Conservation (phyloP, 2,797 vertebrate genomes). For the Schizothorax lantsangensis region DNA sequence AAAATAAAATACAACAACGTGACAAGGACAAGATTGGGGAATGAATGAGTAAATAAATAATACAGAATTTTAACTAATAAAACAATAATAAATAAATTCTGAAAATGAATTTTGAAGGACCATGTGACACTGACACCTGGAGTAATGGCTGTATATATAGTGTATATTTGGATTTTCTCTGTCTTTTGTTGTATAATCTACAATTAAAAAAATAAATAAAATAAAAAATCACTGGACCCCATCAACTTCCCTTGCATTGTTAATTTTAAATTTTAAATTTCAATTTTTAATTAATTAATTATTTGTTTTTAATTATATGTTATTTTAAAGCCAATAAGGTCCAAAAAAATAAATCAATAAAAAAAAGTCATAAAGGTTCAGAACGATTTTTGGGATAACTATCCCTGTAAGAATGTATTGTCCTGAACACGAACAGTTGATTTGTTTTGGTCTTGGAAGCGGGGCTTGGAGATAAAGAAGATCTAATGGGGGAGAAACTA, state of each 20-base stretch:
- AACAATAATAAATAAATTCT: neutral
- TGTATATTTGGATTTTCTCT: too few relatives aligned
- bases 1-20: neutral
- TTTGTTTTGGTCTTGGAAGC: neutral
- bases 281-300: too few relatives aligned
- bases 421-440: slow-evolving; percentile 27
- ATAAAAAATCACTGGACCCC: too few relatives aligned
- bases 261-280: too few relatives aligned
- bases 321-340: neutral
- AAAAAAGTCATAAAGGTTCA: neutral
- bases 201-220: too few relatives aligned
- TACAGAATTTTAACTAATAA: neutral
- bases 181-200: too few relatives aligned
- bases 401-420: neutral
- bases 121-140: neutral
- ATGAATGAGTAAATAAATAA: neutral
- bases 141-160: too few relatives aligned
- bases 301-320: too few relatives aligned
- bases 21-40: too few relatives aligned
- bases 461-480: slow-evolving; percentile 50
- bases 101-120: neutral
- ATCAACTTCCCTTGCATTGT: too few relatives aligned
- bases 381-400: neutral
- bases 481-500: slow-evolving; percentile 29
- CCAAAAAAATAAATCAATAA: neutral